phyloP scores from a whole-genome alignment of 2,113 vertebrate species.

The Pipa parva region DNA sequence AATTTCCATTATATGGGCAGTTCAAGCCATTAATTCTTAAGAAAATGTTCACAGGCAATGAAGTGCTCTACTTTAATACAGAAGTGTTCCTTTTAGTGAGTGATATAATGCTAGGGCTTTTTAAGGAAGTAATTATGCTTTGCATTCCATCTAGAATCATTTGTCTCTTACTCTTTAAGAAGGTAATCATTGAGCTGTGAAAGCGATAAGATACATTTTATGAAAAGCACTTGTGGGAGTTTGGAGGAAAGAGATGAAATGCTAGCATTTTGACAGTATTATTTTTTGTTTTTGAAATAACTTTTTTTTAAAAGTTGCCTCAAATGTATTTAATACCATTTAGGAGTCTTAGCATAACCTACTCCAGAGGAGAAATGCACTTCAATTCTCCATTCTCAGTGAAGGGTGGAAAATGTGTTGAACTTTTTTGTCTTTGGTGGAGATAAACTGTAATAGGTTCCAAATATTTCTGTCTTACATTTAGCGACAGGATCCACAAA shows the following conservation, averaged over 20 bases:
- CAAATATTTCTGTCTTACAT: no score
- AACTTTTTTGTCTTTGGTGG: no score
- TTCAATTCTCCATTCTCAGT: no score
- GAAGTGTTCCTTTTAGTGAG: constrained; percentile 44
- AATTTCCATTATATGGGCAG: constrained; percentile 45
- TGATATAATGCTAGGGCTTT: constrained; percentile 49
- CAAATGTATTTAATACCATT: background rate
- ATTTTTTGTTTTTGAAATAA: no score
- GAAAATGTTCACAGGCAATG: constrained; percentile 48
- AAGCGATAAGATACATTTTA: background rate
- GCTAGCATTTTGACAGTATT: background rate
- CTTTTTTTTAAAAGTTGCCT: no score
- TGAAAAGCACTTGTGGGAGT: constrained; percentile 7
- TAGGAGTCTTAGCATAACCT: no score
- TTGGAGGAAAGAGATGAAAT: constrained; percentile 11
- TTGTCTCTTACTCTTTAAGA: constrained; percentile 53
- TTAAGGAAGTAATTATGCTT: constrained; percentile 47
- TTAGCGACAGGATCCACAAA: no score
- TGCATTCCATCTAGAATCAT: constrained; percentile 50
- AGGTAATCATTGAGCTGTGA: constrained; percentile 49
- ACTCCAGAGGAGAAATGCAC: no score
- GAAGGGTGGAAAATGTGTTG: no score
- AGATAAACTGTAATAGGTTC: no score
- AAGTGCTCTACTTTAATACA: constrained; percentile 48
- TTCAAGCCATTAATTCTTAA: constrained; percentile 46